Base-by-base conservation (phyloP, 1,140 invertebrate genomes). In the Maniola jurtina region DNA sequence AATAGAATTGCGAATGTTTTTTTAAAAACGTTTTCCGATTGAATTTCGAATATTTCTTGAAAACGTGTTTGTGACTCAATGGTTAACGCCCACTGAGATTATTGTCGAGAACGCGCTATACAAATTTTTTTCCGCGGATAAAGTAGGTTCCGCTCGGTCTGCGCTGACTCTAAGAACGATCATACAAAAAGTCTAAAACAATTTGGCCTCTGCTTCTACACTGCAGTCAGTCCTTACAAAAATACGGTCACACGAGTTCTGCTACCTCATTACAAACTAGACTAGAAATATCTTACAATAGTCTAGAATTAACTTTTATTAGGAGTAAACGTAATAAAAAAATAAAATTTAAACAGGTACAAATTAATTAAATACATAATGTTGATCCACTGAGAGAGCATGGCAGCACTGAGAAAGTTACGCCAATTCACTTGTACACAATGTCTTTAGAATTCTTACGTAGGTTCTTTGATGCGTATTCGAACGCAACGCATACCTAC, bases 261-360 rank as follows among this genome's bases (percentile, higher is more conserved):
- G 56, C 64, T 57, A 61, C 55, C 45, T 40, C 10, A 50, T 42
- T 61, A 54, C 14, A 66, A 66, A 45, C 65, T 67, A 67, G 42
- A 56, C 59, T 67, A 67, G 52, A 61, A 55, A 56, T 61, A 55
- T 66, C 36, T 34, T 14, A 48, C 38, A 56, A 56, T 42, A 67
- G 52, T 57, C 45, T 36, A 67, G 36, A 67, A 47, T 62, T 54
- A 42, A 33, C n/a, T 11, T n/a, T 55, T 40, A 16, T 25, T 56
- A 48, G 61, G 40, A 52, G 57, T 70, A 64, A 47, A 63, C 72
- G 72, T 55, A 74, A 77, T 75, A 77, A 75, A 72, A 76, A 75
- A 25, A 61, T 75, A 48, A n/a, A n/a, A n/a, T n/a, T n/a, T n/a
- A n/a, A 71, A 68, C 67, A 76, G 60, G 61, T 70, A 77, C 67